Percentiles rank a stretch among this genome's conserved stretches.
phyloP scores from a whole-genome alignment of 2,888 invertebrate genomes.

The Mythimna ferrago region DNA sequence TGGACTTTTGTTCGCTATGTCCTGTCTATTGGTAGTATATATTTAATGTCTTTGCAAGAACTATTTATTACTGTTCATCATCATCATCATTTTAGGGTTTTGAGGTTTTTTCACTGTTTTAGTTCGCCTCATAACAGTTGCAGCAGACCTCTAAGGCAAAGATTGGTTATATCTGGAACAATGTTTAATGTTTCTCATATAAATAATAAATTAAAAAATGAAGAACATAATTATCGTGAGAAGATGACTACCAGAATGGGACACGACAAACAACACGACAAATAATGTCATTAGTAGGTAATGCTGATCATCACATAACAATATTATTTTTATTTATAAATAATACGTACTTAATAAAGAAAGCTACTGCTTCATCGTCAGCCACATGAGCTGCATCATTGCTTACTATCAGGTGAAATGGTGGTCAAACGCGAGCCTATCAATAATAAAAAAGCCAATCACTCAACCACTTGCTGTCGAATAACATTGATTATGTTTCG shows the following conservation, averaged over 20 bases:
- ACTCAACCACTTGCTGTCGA: too few relatives aligned
- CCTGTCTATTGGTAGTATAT: too few relatives aligned
- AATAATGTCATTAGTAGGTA: too few relatives aligned
- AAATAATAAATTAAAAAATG: neutral
- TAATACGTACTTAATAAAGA: neutral
- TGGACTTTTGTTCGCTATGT: too few relatives aligned
- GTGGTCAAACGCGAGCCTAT: too few relatives aligned
- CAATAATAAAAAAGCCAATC: too few relatives aligned
- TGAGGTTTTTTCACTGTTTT: neutral
- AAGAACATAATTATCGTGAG: neutral
- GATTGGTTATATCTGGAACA: constrained; percentile 6
- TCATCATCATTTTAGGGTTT: neutral
- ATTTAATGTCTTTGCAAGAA: too few relatives aligned
- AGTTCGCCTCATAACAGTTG: neutral
- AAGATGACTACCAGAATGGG: neutral
- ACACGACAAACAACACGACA: too few relatives aligned
- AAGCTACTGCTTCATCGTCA: neutral
- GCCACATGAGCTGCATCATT: too few relatives aligned
- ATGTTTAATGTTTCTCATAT: neutral
- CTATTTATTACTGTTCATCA: too few relatives aligned
- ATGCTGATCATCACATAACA: too few relatives aligned
- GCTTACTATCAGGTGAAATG: too few relatives aligned
- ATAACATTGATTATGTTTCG: neutral
- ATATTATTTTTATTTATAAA: neutral
- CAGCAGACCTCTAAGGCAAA: neutral